Evolutionary conservation across 2,888 invertebrate species (phyloP), one percentile per base, ranked within the genome.

Genomic region (Cenopis cana): DNA sequence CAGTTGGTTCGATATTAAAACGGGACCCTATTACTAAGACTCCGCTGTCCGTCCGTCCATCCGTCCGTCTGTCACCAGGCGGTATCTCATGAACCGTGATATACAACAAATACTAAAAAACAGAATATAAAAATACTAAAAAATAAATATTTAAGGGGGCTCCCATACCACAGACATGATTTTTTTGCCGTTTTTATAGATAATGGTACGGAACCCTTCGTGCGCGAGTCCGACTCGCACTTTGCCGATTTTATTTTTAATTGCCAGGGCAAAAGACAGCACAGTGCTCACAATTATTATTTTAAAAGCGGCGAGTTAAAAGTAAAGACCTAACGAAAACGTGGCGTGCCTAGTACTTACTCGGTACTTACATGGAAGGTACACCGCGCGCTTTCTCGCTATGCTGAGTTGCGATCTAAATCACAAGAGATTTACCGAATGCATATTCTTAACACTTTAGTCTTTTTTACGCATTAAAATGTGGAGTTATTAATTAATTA

Each of bases 331-430:
- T 38, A 36, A 54, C 46, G 70, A 60, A 60, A 70, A 69, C 50
- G 20, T 69, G 17, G 36, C 33, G 29, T 56, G 41, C 46, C 17
- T 65, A 64, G 64, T 54, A 64, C 52, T 62, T 60, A 38, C 29
- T 60, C 60, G 46, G 29, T 49, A n/a, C 52, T 54, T 36, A 52
- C 56, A 49, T 46, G 56, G 64, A 54, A 64, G 68, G 62, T 79
- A 78, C 80, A 78, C 80, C 73, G 82, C 78, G 75, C 79, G 80
- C 81, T 81, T 80, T 81, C 81, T 78, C 77, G 73, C 83, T 82
- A 74, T 80, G 82, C 79, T 84, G 82, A 83, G 84, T 80, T 79
- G 78, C 67, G 76, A 71, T 60, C 24, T 72, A 85, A 81, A 79
- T 74, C 60, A 82, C 36, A 73, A 77, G 77, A 70, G 61, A 33